Evolutionary conservation across 2,797 vertebrate species (phyloP).

Genomic region (Sebastes reedi): DNA sequence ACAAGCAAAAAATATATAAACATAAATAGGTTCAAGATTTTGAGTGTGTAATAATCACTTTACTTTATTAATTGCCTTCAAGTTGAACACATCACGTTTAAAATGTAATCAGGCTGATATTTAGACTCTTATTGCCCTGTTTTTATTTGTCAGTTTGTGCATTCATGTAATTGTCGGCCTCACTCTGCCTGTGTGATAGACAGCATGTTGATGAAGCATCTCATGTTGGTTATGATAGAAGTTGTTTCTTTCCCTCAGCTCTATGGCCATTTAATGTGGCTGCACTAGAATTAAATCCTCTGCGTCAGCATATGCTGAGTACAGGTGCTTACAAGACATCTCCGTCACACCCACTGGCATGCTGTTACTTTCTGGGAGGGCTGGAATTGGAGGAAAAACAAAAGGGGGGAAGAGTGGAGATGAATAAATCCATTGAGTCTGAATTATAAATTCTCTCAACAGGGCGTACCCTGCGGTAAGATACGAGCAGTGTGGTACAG

Average conservation of each 20-base stretch:
- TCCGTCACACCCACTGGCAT: constrained; percentile 36
- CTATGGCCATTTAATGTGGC: neutral
- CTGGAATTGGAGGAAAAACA: constrained; percentile 8
- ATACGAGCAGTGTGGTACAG: constrained; percentile 28
- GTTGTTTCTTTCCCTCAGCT: neutral
- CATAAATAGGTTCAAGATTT: neutral
- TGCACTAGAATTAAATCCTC: constrained; percentile 4
- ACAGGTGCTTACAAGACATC: constrained; percentile 30
- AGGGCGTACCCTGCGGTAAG: constrained; percentile 18
- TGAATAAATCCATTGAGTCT: constrained; percentile 38
- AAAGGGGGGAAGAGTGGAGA: neutral
- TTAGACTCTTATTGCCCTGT: neutral
- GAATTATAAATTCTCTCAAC: constrained; percentile 46
- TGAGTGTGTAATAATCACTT: neutral
- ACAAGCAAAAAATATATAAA: neutral
- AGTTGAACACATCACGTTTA: neutral
- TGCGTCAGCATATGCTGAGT: constrained; percentile 2
- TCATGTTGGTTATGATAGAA: constrained; percentile 6
- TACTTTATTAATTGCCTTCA: neutral
- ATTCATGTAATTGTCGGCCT: neutral
- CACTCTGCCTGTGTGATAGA: neutral
- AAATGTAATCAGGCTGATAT: neutral
- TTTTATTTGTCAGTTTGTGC: neutral
- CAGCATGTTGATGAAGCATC: constrained; percentile 19
- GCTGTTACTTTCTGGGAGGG: constrained; percentile 9